Percentiles rank a stretch among this genome's conserved stretches.
Evolutionary conservation across 2,888 invertebrate genomes (phyloP).

Genomic region (Mimas tiliae): DNA sequence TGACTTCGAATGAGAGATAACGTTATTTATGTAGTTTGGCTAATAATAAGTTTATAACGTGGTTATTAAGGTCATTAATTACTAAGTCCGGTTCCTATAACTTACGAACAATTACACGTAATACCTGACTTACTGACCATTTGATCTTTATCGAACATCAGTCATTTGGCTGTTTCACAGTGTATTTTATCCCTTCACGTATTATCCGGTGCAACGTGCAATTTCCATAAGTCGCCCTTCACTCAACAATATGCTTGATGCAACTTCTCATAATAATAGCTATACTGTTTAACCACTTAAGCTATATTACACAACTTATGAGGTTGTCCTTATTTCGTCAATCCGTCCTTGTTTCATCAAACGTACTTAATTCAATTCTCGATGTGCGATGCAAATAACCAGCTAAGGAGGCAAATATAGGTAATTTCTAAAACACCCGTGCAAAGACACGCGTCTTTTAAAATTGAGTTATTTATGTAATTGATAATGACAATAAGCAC

Average conservation of each 20-base stretch:
- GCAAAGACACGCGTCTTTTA: not conserved
- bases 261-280: conserved; percentile 50
- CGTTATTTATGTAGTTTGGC: too few relatives aligned
- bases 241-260: conserved; percentile 48
- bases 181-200: conserved; percentile 56
- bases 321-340: conserved; percentile 22
- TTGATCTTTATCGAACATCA: too few relatives aligned
- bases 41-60: too few relatives aligned
- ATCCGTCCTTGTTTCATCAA: conserved; percentile 23
- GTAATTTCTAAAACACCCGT: not conserved
- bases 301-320: conserved; percentile 42
- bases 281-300: conserved; percentile 42
- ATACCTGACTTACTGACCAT: too few relatives aligned
- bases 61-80: too few relatives aligned
- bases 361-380: conserved; percentile 20
- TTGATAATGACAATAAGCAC: conserved; percentile 12
- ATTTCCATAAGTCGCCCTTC: conserved; percentile 64
- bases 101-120: too few relatives aligned
- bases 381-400: not conserved
- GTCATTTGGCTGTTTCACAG: too few relatives aligned
- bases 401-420: not conserved
- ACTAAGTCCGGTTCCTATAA: too few relatives aligned
- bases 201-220: conserved; percentile 56
- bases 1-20: too few relatives aligned
- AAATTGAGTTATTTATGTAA: conserved; percentile 3